These are phyloP conservation scores for Ochropacha duplaris DNA, from an alignment of 2,888 invertebrate species.

Conservation along the genomic window DNA sequence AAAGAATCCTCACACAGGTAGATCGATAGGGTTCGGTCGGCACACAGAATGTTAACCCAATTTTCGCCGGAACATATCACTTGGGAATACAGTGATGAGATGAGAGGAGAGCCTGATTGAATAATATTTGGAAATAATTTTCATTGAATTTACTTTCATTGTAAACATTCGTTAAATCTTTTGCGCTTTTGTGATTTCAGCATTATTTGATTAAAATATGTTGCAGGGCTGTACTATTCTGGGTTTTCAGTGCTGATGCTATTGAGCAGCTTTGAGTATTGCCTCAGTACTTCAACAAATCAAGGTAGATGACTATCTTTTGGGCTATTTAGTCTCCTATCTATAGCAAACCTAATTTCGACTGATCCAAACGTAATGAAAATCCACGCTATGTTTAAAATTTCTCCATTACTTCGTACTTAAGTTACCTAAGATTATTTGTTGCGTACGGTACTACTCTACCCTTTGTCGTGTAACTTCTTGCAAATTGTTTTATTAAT, in stretches of 20 bases:
- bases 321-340: too few species aligned
- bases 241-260: too few species aligned
- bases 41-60: neutral
- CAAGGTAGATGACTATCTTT: too few species aligned
- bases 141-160: neutral
- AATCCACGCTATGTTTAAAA: too few species aligned
- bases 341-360: too few species aligned
- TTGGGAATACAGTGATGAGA: neutral
- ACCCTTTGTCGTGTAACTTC: neutral
- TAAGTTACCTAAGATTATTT: too few species aligned
- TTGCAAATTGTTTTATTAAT: neutral
- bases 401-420: too few species aligned
- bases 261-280: too few species aligned
- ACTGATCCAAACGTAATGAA: too few species aligned
- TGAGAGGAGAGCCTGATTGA: neutral
- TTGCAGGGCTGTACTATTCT: too few species aligned
- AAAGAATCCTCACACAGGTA: conserved; percentile 11
- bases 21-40: conserved; percentile 20
- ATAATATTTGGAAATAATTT: neutral
- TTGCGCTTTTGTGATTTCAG: neutral
- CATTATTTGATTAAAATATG: neutral
- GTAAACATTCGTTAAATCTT: neutral
- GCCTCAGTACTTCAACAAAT: too few species aligned
- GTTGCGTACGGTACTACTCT: too few species aligned
- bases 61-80: neutral